Evolutionary conservation across 2,113 vertebrate species (phyloP), one percentile per base, ranked within the genome.

Genomic region (Galeopterus variegatus): DNA sequence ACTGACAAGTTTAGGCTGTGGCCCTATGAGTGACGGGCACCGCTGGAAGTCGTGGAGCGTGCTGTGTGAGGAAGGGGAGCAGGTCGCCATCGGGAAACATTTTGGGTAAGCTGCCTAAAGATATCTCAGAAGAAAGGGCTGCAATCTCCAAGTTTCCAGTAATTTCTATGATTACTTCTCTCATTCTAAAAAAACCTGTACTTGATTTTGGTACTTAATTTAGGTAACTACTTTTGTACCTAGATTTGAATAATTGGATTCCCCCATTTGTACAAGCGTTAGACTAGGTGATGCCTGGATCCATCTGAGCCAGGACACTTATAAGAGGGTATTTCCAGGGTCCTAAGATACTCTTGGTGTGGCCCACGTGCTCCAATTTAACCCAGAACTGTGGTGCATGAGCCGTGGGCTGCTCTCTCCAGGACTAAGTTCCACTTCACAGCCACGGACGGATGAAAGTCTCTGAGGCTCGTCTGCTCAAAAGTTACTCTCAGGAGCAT

Each of bases 1-100:
- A 6, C 31, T 0, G 3, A 26, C 10, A 21, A 1, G 0, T 1
- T 17, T 5, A 7, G 67, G 19, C 13, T 24, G 48, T 18, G 50
- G 48, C 0, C 62, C 81, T 2, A 41, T 13, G 82, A 21, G 36
- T 21, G 6, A 52, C 8, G 21, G 33, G 1, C 0, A 0, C 36
- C 2, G 4, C 62, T 7, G 21, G 36, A 21, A 1, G 6, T 1
- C 2, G 23, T 50, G 23, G 0, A 13, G 41, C 26, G 3, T 23
- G 26, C 72, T 6, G 0, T 4, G 13, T 0, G 1, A 12, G 36
- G 9, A 41, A 41, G 41, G 33, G 41, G 62, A 26, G n/a, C 17
- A n/a, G 79, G 70, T 3, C 21, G 80, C 10, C 41, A 41, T 41
- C 41, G n/a, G 54, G 13, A 70, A 24, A 76, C 36, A 2, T 18